Evolutionary conservation across 2,113 vertebrate species (phyloP), one percentile per base, ranked within the genome.

Genomic region (Panthera tigris): DNA sequence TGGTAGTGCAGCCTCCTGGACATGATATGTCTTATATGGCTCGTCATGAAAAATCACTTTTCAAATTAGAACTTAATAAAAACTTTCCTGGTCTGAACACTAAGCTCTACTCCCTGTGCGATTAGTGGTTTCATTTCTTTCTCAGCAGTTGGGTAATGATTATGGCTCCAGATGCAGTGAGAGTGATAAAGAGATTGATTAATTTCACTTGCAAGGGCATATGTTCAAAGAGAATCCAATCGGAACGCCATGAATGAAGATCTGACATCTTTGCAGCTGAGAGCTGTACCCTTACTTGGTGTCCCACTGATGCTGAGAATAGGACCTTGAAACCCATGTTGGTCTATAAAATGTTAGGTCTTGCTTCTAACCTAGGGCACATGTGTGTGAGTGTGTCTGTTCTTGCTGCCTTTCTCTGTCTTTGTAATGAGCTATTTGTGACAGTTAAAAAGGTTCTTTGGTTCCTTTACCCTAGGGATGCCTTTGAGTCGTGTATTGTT

Each of bases 131-230:
- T 99, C 99, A 99, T 99, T 99, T 99, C 99, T 99, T 99, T 99
- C 99, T 99, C 99, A 99, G 99, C 98, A 99, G 99, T 99, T 98
- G 99, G 99, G 99, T 99, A 99, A 99, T 99, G 99, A 99, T 99
- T 99, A 98, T 98, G 97, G 98, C 98, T 99, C 98, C 99, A 99
- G 98, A 99, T 99, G 99, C 99, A 99, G 99, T 97, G 97, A 98
- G 98, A 99, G 99, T 99, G 99, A 99, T 99, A 99, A 99, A 99
- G 99, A 99, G 99, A 99, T 99, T 99, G 99, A 99, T 99, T 99
- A 99, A 99, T 99, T 99, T 99, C 98, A 99, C 99, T 99, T 99
- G 99, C 99, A 99, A 99, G 99, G 98, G 98, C 98, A 97, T 98
- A 98, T 99, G 99, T 99, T 99, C 99, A 99, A 99, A 99, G 98